A percentile compares a stretch with the other conserved stretches of the same genome.
phyloP scores from a whole-genome alignment of 1,140 invertebrate species.

The Trichogramma pretiosum region DNA sequence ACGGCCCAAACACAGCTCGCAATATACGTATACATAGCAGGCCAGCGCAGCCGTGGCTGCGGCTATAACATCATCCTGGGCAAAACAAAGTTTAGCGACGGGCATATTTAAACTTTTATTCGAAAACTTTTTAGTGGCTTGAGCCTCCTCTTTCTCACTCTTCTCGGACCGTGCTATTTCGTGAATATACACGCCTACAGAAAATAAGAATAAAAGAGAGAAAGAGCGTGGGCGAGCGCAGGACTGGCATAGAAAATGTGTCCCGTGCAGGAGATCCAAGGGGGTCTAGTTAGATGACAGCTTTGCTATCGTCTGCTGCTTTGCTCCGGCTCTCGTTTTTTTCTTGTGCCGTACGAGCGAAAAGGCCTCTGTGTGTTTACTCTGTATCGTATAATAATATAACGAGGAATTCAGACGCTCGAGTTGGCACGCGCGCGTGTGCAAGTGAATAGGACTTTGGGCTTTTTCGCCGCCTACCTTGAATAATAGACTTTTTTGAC shows the following conservation, averaged over 20 bases:
- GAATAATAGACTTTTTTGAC: too few species aligned
- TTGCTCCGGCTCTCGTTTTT: too few species aligned
- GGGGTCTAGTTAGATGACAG: not conserved
- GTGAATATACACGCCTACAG: not conserved
- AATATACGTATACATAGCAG: not conserved
- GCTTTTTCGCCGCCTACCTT: too few species aligned
- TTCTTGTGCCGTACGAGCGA: too few species aligned
- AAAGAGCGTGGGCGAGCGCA: not conserved
- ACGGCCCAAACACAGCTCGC: not conserved
- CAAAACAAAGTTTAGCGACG: constrained; percentile 33
- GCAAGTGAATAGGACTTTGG: constrained; percentile 7
- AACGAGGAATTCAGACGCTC: too few species aligned
- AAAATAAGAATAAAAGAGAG: not conserved
- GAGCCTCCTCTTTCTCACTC: too few species aligned
- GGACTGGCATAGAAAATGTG: constrained; percentile 12
- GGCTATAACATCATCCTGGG: constrained; percentile 11
- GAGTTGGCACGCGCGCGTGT: not conserved
- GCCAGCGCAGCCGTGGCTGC: not conserved
- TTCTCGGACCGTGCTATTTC: too few species aligned
- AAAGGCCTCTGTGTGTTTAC: too few species aligned
- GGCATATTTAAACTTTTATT: constrained; percentile 43
- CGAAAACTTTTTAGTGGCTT: constrained; percentile 38
- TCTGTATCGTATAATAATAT: too few species aligned
- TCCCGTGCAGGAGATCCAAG: not conserved
- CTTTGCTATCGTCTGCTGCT: too few species aligned